These are phyloP conservation scores for Lordiphosa fenestrarum DNA, from an alignment of 2,888 invertebrate genomes.

Conservation along the genomic window DNA sequence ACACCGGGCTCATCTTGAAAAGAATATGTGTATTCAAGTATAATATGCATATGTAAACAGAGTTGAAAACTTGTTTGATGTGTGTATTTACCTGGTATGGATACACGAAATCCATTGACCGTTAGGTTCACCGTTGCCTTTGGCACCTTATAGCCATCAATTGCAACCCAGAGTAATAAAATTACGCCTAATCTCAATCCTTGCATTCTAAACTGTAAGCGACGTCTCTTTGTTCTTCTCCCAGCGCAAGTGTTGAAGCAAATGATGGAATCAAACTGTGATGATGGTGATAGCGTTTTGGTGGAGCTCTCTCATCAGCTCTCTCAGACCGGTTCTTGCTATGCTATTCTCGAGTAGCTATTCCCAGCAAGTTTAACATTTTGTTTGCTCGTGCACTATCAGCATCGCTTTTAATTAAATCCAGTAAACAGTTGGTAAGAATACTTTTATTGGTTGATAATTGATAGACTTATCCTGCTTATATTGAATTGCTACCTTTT, in stretches of 20 bases:
- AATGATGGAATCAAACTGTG: conserved; percentile 1
- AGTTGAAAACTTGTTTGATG: background rate
- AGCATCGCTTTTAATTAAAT: too few species aligned
- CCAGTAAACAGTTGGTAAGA: too few species aligned
- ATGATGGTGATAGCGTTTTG: conserved; percentile 2
- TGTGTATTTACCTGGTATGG: conserved; percentile 66
- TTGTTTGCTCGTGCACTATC: too few species aligned
- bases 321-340: conserved; percentile 1
- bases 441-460: too few species aligned
- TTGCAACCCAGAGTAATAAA: conserved; percentile 9
- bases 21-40: background rate
- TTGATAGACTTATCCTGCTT: too few species aligned
- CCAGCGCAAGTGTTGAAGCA: conserved; percentile 25
- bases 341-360: too few species aligned
- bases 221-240: background rate
- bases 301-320: background rate
- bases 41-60: background rate
- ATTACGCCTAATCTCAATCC: conserved; percentile 12
- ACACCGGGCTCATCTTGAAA: conserved; percentile 81
- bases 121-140: conserved; percentile 52
- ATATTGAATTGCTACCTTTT: too few species aligned
- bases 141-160: conserved; percentile 56
- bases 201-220: conserved; percentile 21
- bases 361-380: too few species aligned
- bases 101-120: conserved; percentile 65